phyloP scores from a whole-genome alignment of 2,888 invertebrate genomes.

The Eueremaeus valkanovi region DNA sequence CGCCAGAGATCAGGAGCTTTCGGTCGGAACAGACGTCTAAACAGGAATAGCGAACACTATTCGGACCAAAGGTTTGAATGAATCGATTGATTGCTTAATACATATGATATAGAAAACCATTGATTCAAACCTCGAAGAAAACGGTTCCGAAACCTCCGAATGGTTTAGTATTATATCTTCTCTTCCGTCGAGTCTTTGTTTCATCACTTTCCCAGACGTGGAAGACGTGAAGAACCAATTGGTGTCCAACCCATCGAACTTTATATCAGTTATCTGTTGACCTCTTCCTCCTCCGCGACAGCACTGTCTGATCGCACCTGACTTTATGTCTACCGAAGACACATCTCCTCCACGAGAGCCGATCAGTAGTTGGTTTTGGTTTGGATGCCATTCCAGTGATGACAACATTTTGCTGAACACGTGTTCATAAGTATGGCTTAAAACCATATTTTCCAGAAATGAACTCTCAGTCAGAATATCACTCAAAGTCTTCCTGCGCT shows the following conservation, averaged over 20 bases:
- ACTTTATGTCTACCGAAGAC: not conserved
- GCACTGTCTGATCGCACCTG: not conserved
- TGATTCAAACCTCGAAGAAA: conserved; percentile 9
- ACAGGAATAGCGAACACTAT: not conserved
- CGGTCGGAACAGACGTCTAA: conserved; percentile 4
- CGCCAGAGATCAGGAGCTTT: not conserved
- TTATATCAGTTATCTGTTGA: conserved; percentile 17
- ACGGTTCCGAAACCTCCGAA: not conserved
- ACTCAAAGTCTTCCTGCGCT: not conserved
- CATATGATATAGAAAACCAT: too few relatives aligned
- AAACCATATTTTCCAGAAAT: not conserved
- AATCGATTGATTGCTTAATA: not conserved
- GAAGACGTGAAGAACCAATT: conserved; percentile 34
- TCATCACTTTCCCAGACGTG: conserved; percentile 1
- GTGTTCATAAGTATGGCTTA: conserved; percentile 11
- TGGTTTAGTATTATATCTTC: conserved; percentile 17
- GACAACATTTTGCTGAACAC: conserved; percentile 11
- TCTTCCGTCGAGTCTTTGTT: conserved; percentile 12
- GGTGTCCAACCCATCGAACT: conserved; percentile 7
- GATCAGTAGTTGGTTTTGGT: not conserved
- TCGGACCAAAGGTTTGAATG: not conserved
- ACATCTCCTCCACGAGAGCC: conserved; percentile 16
- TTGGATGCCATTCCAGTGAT: conserved; percentile 21
- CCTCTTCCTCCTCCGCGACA: conserved; percentile 20
- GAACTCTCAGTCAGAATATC: conserved; percentile 3